Conservation (phyloP, 2,113 vertebrate species). For the Alouatta palliata region DNA sequence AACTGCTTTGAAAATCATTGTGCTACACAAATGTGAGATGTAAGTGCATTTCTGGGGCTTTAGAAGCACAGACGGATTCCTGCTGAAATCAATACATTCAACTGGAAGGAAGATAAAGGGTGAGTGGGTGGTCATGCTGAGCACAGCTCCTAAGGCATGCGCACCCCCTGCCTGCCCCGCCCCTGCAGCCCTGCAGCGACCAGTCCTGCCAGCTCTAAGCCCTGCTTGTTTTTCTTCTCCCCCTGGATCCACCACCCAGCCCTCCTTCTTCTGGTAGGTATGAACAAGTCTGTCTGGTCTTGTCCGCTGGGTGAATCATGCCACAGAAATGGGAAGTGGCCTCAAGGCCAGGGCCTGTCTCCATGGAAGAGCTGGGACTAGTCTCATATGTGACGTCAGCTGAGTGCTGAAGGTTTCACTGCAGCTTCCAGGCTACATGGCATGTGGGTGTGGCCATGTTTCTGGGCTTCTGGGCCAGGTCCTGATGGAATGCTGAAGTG, state of each 20-base stretch:
- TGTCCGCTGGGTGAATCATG: slow-evolving; percentile 63
- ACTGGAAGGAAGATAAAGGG: neutral
- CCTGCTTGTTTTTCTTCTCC: slow-evolving; percentile 36
- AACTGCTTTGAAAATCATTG: neutral
- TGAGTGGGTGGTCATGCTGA: rapidly evolving
- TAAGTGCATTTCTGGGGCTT: neutral
- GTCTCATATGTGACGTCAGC: neutral
- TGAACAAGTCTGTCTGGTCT: slow-evolving; percentile 48
- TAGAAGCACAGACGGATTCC: neutral
- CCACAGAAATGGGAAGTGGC: slow-evolving; percentile 46
- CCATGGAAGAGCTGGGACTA: neutral
- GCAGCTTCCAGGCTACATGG: neutral
- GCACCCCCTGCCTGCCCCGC: too few species aligned
- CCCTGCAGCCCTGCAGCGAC: neutral
- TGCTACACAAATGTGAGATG: neutral
- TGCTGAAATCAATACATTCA: neutral
- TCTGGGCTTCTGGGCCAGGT: neutral
- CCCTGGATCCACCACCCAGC: neutral
- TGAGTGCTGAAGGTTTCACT: neutral
- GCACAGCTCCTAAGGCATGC: neutral
- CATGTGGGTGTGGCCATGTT: neutral
- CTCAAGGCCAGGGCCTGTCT: slow-evolving; percentile 17
- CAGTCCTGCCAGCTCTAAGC: neutral
- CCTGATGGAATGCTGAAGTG: neutral
- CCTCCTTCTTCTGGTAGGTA: neutral